phyloP scores from a whole-genome alignment of 2,797 vertebrate species.

The Crax fasciolata region DNA sequence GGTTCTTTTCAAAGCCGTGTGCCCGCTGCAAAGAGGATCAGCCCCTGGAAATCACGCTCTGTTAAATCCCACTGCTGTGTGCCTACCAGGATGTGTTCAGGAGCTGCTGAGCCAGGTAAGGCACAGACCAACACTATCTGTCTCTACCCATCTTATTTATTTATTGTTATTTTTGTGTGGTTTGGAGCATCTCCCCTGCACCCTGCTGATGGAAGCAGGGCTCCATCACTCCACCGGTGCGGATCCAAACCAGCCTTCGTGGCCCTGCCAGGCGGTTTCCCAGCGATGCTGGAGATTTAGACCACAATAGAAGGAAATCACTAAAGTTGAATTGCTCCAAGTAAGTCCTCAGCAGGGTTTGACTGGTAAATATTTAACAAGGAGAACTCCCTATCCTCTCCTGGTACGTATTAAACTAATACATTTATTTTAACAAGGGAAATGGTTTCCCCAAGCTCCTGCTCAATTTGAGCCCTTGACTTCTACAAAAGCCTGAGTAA shows the following conservation, averaged over 20 bases:
- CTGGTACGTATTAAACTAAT: conserved; percentile 80
- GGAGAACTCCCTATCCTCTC: conserved; percentile 79
- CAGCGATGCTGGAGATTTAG: conserved; percentile 41
- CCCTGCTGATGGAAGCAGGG: not conserved
- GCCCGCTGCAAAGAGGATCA: not conserved
- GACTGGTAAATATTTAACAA: conserved; percentile 82
- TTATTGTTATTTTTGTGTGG: not conserved
- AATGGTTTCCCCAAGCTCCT: conserved; percentile 71
- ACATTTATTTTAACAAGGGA: conserved; percentile 81
- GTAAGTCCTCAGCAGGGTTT: conserved; percentile 76
- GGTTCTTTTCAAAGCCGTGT: not conserved
- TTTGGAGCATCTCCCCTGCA: not conserved
- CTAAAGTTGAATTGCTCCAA: conserved; percentile 73
- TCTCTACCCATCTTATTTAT: not conserved
- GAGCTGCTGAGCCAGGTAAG: not conserved
- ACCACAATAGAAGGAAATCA: conserved; percentile 74
- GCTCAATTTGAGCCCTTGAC: conserved; percentile 71
- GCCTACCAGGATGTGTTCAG: not conserved
- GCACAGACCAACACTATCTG: not conserved
- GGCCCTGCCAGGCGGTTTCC: not conserved
- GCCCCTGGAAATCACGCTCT: accelerated
- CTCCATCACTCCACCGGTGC: accelerated
- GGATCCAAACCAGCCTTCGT: not conserved
- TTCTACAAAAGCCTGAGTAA: conserved; percentile 61
- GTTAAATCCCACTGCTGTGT: not conserved